Percentiles rank a stretch among this genome's conserved stretches.
Conservation (phyloP, 1,140 invertebrate species). For the Oncopodura yosiiana region DNA sequence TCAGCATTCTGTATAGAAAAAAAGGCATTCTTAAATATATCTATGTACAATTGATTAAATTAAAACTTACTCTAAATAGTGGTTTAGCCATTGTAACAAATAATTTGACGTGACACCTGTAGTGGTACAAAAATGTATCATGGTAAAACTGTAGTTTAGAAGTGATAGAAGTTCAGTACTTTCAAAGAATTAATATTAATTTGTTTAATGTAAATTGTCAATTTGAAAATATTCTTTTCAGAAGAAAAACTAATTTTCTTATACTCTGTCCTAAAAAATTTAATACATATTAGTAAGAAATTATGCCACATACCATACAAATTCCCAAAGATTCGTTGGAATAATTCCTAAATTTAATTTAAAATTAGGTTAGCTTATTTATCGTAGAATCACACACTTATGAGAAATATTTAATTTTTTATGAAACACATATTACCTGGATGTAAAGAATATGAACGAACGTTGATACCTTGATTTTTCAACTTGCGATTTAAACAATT, state of each 20-base stretch:
- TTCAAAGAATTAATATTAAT: neutral
- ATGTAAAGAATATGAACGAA: conserved; percentile 66
- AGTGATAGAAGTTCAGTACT: neutral
- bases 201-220: neutral
- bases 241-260: neutral
- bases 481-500: conserved; percentile 55
- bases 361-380: too few species aligned
- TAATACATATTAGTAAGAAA: too few species aligned
- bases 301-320: neutral
- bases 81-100: neutral
- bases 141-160: neutral
- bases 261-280: too few species aligned
- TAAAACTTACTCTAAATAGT: conserved; percentile 1
- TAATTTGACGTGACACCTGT: neutral
- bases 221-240: neutral
- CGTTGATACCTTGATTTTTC: conserved; percentile 45
- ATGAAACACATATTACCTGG: too few species aligned
- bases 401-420: too few species aligned
- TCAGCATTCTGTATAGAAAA: conserved; percentile 50
- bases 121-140: too few species aligned
- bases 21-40: too few species aligned
- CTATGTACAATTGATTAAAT: too few species aligned
- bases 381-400: too few species aligned
- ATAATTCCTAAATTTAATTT: too few species aligned
- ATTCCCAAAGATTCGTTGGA: conserved; percentile 64